Evolutionary conservation across 2,113 vertebrate species (phyloP).

Genomic region (Heliornis fulica): DNA sequence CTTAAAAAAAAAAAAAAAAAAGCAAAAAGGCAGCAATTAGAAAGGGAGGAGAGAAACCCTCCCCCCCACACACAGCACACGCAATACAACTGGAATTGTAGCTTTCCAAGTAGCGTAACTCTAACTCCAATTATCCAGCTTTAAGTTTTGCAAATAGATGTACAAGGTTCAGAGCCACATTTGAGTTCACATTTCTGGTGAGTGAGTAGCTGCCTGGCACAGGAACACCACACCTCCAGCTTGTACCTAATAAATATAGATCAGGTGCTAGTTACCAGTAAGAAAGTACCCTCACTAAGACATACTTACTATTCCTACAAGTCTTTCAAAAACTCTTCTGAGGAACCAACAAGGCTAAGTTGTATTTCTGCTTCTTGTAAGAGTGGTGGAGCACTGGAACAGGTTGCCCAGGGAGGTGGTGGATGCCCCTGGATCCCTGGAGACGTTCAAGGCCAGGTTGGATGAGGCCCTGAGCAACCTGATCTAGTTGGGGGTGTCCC

Average conservation of each 20-base stretch:
- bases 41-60: slow-evolving; percentile 34
- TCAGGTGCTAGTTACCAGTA: not conserved
- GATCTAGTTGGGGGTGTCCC: no score
- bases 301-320: not conserved
- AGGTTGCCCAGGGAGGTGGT: no score
- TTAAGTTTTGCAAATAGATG: slow-evolving; percentile 13
- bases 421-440: no score
- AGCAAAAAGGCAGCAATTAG: slow-evolving; percentile 31
- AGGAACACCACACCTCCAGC: not conserved
- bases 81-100: slow-evolving; percentile 4
- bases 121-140: not conserved
- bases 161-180: slow-evolving; percentile 29
- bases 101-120: not conserved
- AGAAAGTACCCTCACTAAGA: not conserved
- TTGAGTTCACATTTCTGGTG: not conserved
- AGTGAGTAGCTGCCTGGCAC: not conserved
- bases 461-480: no score
- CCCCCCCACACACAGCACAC: accelerated
- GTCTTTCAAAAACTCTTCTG: not conserved
- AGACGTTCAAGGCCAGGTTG: no score
- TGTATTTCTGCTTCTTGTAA: no score
- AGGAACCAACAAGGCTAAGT: not conserved
- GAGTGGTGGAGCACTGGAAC: no score
- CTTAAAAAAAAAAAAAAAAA: not conserved
- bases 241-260: not conserved